A percentile compares a stretch with the other conserved stretches of the same genome.
Evolutionary conservation across 2,113 vertebrate species (phyloP).

Genomic region (Pelobates fuscus): DNA sequence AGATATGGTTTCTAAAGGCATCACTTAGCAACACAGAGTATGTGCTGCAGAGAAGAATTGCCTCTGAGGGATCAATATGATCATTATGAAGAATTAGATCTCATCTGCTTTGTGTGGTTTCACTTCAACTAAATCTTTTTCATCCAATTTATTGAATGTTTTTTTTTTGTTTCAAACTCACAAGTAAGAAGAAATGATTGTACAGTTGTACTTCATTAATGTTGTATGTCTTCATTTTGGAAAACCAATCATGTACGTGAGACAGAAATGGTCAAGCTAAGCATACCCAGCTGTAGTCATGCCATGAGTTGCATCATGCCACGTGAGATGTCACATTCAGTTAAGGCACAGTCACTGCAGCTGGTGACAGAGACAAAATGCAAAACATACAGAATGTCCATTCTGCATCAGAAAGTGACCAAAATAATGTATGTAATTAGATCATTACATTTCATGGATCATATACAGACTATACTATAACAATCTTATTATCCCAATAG

Average conservation of each 20-base stretch:
- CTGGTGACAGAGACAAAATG: too few relatives aligned
- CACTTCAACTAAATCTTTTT: background rate
- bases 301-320: too few relatives aligned
- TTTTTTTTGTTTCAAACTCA: background rate
- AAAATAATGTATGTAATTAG: too few relatives aligned
- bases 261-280: too few relatives aligned
- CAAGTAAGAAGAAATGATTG: background rate
- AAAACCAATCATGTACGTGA: background rate
- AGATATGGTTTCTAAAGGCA: background rate
- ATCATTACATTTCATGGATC: too few relatives aligned
- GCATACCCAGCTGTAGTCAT: too few relatives aligned
- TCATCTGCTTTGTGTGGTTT: background rate
- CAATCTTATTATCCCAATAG: too few relatives aligned
- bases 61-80: background rate
- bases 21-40: constrained; percentile 14
- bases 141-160: background rate
- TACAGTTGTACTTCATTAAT: background rate
- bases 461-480: too few relatives aligned
- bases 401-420: too few relatives aligned
- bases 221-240: background rate
- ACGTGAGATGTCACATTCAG: too few relatives aligned
- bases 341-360: too few relatives aligned
- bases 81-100: constrained; percentile 34
- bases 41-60: constrained; percentile 15
- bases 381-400: too few relatives aligned